Evolutionary conservation across 2,797 vertebrate genomes (phyloP).

Genomic region (Peromyscus melanophrys): DNA sequence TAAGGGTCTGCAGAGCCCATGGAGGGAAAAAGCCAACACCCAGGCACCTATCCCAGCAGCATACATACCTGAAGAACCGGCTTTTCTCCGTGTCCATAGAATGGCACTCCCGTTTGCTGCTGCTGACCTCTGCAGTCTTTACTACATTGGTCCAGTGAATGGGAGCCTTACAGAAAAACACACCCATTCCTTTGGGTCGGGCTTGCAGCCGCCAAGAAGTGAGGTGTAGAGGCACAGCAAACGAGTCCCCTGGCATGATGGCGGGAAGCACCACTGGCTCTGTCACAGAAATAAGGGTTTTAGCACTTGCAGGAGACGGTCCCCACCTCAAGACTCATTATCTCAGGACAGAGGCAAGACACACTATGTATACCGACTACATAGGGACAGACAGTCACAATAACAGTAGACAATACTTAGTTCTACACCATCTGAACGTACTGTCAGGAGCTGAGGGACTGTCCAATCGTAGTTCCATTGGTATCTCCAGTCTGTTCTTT

Average conservation of each 20-base stretch:
- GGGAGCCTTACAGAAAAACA: constrained; percentile 97
- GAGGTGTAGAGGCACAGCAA: constrained; percentile 96
- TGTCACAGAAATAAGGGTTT: constrained; percentile 86
- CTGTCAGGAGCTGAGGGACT: constrained; percentile 99
- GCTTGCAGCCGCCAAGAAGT: constrained; percentile 98
- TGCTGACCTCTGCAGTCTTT: constrained; percentile 93
- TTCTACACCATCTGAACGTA: constrained; percentile 86
- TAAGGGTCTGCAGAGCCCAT: not conserved
- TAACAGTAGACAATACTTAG: not conserved
- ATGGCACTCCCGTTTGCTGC: constrained; percentile 97
- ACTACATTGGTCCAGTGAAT: constrained; percentile 98
- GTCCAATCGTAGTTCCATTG: constrained; percentile 97
- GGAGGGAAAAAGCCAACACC: not conserved
- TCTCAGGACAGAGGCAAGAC: not conserved
- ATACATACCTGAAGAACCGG: constrained; percentile 94
- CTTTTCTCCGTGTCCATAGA: constrained; percentile 96
- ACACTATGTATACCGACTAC: not conserved
- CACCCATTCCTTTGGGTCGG: constrained; percentile 95
- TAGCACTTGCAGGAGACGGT: not conserved
- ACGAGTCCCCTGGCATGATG: constrained; percentile 94
- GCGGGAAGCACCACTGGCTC: constrained; percentile 97
- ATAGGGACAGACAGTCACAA: not conserved
- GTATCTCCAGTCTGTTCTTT: constrained; percentile 95
- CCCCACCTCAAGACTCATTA: not conserved
- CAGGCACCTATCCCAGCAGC: fast-evolving